Evolutionary conservation across 1,140 invertebrate species (phyloP), one percentile per base, ranked within the genome.

Genomic region (Heliothis virescens): DNA sequence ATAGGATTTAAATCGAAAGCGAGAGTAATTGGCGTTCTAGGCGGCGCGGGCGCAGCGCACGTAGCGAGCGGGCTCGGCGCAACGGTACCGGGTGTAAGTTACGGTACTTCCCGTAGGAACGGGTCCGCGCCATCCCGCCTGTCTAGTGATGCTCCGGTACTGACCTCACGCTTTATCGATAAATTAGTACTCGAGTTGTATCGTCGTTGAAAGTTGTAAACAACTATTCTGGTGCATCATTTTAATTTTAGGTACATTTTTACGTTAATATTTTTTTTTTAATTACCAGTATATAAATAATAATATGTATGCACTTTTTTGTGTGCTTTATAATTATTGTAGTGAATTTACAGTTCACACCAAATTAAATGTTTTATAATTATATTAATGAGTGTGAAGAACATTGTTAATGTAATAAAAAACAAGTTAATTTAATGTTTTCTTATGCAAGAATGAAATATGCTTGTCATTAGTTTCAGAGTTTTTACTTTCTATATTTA

Each of bases 21-120:
- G 91, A 94, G 90, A 94, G 92, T 92, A 84, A 89, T 88, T 83
- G 87, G 60, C 79, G 85, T 86, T 89, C 91, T 90, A 91, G 87
- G 82, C 84, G 79, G 83, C 84, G 87, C 87, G 76, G 73, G 79
- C 82, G 83, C 83, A 63, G 82, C 77, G 84, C 84, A 85, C 71
- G 82, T 57, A 75, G 72, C 72, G 80, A 84, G 81, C 84, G 84
- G 52, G 21, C 16, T 21, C 11, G 41, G 41, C 41, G 82, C 85
- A 92, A 92, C 92, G 91, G 92, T 90, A 92, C 83, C 85, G 52
- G 79, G 86, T 83, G 91, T 93, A 87, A 71, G 75, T 82, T 60
- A 79, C 82, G 79, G 82, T 85, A 85, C 34, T 74, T 83, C 83
- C 83, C 81, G 67, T 84, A 80, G 83, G 81, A 83, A 26, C 57